Evolutionary conservation across 2,797 vertebrate genomes (phyloP).

Genomic region (Trachops cirrhosus): DNA sequence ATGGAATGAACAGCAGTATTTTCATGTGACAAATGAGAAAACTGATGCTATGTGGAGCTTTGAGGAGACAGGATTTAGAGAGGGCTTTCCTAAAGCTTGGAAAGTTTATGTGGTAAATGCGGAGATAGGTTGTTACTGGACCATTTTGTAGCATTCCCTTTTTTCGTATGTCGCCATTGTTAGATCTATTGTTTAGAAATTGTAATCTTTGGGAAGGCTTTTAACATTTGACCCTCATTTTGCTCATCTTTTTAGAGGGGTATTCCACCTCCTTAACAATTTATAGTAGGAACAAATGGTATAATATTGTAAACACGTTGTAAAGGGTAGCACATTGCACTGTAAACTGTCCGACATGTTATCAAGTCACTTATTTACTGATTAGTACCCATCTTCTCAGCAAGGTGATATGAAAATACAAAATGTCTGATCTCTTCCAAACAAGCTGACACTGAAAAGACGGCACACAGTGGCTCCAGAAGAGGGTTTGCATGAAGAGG

Average conservation of each 20-base stretch:
- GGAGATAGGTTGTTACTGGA: background rate
- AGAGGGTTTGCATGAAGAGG: background rate
- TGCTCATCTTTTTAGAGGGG: background rate
- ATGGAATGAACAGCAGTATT: background rate
- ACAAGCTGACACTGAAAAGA: background rate
- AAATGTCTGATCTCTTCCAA: background rate
- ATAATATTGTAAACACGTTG: background rate
- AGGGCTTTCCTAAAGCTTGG: background rate
- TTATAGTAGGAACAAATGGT: background rate
- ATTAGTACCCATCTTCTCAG: background rate
- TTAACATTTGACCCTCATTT: background rate
- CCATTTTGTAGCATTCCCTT: background rate
- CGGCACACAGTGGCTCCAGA: background rate
- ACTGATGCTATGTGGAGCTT: background rate
- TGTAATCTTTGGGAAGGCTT: background rate
- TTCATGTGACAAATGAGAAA: constrained; percentile 7
- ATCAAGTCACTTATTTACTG: constrained; percentile 10
- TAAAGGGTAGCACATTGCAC: background rate
- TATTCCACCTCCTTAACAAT: background rate
- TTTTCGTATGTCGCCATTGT: background rate
- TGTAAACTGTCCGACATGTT: background rate
- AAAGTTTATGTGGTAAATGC: background rate
- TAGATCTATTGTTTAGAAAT: background rate
- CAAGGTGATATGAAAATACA: background rate
- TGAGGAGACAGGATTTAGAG: background rate